phyloP scores from a whole-genome alignment of 2,797 vertebrate genomes.

The Pipistrellus nathusii region DNA sequence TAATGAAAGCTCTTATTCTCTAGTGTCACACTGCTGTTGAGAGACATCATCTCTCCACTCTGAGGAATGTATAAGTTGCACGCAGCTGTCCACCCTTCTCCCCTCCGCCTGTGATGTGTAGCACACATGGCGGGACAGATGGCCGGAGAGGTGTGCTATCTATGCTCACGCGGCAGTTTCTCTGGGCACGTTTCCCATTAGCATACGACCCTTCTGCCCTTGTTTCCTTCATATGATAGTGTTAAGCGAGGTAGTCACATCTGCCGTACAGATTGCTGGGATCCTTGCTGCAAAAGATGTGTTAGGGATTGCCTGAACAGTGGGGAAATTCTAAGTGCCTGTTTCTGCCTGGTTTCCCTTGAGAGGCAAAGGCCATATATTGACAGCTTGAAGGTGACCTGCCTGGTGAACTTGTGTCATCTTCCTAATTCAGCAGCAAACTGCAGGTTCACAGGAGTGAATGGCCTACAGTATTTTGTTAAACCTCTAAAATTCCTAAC shows the following conservation, averaged over 20 bases:
- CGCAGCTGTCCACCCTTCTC: conserved; percentile 48
- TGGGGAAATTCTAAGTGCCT: conserved; percentile 50
- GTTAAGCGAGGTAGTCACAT: conserved; percentile 60
- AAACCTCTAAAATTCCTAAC: conserved; percentile 20
- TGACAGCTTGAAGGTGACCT: conserved; percentile 71
- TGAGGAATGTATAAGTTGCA: background rate
- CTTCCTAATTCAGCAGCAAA: conserved; percentile 64
- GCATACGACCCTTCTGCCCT: conserved; percentile 73
- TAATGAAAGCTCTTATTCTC: background rate
- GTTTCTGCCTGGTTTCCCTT: conserved; percentile 39
- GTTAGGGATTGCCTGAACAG: conserved; percentile 14
- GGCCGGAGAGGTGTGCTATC: conserved; percentile 47
- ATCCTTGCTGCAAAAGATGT: conserved; percentile 40
- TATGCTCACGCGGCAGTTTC: conserved; percentile 63
- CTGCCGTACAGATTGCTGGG: conserved; percentile 66
- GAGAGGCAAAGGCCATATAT: conserved; percentile 51
- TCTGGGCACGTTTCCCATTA: conserved; percentile 12
- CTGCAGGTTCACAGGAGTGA: background rate
- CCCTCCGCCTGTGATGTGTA: conserved; percentile 35
- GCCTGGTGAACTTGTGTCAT: conserved; percentile 62
- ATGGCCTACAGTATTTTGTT: background rate
- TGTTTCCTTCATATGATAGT: conserved; percentile 56
- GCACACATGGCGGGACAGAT: conserved; percentile 74
- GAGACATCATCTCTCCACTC: background rate
- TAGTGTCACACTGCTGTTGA: background rate